These are phyloP conservation scores for Salvelinus sp. DNA, from an alignment of 2,113 vertebrate species.

Conservation along the genomic window DNA sequence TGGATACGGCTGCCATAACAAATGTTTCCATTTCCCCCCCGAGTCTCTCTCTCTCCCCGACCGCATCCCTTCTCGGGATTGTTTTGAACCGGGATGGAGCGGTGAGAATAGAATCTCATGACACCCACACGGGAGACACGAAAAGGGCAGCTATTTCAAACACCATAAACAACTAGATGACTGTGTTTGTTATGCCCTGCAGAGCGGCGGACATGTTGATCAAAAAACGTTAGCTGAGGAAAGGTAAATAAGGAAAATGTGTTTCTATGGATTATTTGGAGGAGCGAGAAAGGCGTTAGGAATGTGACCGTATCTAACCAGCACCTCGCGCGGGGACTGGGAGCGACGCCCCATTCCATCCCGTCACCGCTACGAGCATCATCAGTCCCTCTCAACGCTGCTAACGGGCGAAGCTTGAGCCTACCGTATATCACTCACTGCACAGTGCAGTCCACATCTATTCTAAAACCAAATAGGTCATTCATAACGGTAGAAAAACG, in stretches of 20 bases:
- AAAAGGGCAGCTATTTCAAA: not conserved
- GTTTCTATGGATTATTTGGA: constrained; percentile 21
- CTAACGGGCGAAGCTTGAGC: not conserved
- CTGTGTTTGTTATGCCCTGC: no score
- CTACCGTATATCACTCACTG: constrained; percentile 28
- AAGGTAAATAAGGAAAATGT: constrained; percentile 37
- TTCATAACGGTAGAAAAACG: not conserved
- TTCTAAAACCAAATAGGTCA: constrained; percentile 1
- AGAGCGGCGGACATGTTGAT: not conserved
- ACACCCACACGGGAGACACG: not conserved
- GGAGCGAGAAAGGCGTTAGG: constrained; percentile 7
- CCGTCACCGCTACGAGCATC: constrained; percentile 41
- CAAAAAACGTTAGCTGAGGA: constrained; percentile 16
- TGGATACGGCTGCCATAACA: not conserved
- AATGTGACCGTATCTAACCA: constrained; percentile 7
- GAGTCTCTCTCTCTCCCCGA: not conserved
- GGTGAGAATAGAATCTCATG: not conserved
- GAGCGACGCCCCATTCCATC: constrained; percentile 66
- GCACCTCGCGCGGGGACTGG: constrained; percentile 30
- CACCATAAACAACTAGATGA: not conserved
- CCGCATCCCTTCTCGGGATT: not conserved
- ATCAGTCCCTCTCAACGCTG: constrained; percentile 5
- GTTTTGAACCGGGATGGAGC: not conserved
- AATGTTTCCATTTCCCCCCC: not conserved
- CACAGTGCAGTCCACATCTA: constrained; percentile 36